Evolutionary conservation across 2,888 invertebrate species (phyloP).

Genomic region (Saturnia japonica): DNA sequence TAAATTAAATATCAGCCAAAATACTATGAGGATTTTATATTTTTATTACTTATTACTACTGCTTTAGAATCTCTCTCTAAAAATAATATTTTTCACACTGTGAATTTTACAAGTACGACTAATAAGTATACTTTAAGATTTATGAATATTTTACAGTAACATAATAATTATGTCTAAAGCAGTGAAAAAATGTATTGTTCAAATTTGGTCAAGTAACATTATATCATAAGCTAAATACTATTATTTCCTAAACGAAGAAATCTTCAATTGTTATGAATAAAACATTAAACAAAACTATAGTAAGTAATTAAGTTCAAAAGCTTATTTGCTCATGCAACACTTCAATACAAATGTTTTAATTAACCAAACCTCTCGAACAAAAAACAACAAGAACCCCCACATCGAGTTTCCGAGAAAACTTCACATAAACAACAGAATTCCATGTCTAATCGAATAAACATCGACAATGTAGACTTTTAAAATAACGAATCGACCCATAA

Average conservation of each 20-base stretch:
- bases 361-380: constrained; percentile 52
- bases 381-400: constrained; percentile 72
- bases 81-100: background rate
- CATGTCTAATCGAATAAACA: constrained; percentile 61
- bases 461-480: constrained; percentile 52
- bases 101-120: background rate
- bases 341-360: constrained; percentile 74
- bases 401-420: constrained; percentile 72
- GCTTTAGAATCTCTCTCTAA: too few species aligned
- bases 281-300: background rate
- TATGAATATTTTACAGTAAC: background rate
- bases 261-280: constrained; percentile 29
- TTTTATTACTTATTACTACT: too few species aligned
- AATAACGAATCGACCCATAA: constrained; percentile 38
- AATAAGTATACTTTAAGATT: background rate
- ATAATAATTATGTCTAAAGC: too few species aligned
- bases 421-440: constrained; percentile 65
- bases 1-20: too few species aligned
- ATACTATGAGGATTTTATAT: too few species aligned
- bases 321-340: constrained; percentile 60
- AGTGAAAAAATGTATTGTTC: too few species aligned
- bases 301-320: constrained; percentile 36
- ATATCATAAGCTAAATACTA: background rate
- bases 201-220: background rate
- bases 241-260: background rate